Evolutionary conservation across 1,140 invertebrate species (phyloP), one percentile per base, ranked within the genome.

Genomic region (Planococcus citri): DNA sequence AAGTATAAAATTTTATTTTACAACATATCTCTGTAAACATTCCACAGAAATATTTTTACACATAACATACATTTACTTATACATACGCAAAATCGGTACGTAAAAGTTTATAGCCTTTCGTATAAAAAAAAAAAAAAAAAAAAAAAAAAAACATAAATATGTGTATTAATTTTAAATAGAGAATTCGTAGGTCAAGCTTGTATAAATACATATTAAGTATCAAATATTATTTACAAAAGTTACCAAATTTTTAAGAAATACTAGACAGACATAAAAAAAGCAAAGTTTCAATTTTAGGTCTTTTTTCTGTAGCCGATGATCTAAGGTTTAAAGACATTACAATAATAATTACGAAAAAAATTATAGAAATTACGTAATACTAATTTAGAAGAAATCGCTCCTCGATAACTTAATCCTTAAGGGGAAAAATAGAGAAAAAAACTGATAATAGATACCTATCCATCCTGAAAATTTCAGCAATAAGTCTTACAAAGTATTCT

Each of bases 121-220:
- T 64, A 64, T 64, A 22, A 25, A 25, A 24, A 24, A 64, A 25
- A 2, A 20, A 6, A 22, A 22, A 58, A 58, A 58, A 8, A 58
- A 3, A 58, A 8, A n/a, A 3, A 6, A 25, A 24, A 27, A 4
- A 17, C 20, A 64, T 17, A n/a, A n/a, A 60, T 60, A 60, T 20
- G 57, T 60, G 57, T 64, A 64, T 64, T 64, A 25, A 25, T 64
- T 64, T 64, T 64, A 27, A 25, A 25, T 64, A 25, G 60, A 64
- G 25, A 64, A 64, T 64, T 64, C 21, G 10, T 64, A 24, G 22
- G 60, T 24, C 60, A 51, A 51, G 41, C 41, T 9, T 51, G 41
- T 64, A 64, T 27, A 64, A 64, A 64, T 64, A 64, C 21, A 64
- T 64, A 64, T 64, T 64, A 64, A 64, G 60, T 64, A 64, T 64